Evolutionary conservation across 2,888 invertebrate genomes (phyloP), one percentile per base, ranked within the genome.

Genomic region (Acleris literana): DNA sequence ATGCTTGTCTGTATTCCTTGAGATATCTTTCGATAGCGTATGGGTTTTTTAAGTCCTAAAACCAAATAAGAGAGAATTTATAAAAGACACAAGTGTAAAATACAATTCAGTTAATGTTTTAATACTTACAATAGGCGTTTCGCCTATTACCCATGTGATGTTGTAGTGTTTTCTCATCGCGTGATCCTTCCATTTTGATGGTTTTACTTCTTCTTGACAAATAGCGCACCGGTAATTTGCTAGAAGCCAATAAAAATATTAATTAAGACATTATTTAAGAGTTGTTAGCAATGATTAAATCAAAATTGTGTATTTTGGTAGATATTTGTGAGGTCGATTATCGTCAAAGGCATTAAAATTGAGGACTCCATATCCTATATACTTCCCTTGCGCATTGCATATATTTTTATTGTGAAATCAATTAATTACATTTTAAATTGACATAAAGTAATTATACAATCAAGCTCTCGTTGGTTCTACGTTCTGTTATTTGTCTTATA

Each of bases 1-100:
- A 78, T 44, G 80, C 85, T 65, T 90, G 88, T 64, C 88, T 82
- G 48, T 92, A 90, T 63, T 81, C 84, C 61, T 81, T 79, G 25
- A 95, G 80, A 68, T 91, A 82, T 68, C 76, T 86, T 63, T 90
- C 85, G 0, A 94, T 87, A 0, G 88, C 76, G 59, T 90, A 84
- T 18, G 87, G 79, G 73, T 94, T 88, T 65, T 85, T 88, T 39
- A 93, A 75, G 77, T 95, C 93, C 94, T 95, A 73, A n/a, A 87
- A 86, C 43, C 65, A 49, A 63, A 63, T 56, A 33, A 29, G 16
- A 52, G 49, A 56, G 54, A 63, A 7, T 46, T 46, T 17, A 17
- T 3, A 7, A 18, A 11, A 17, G 13, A 1, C 18, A 46, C 25
- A 39, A 67, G 56, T 65, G 39, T 48, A 46, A 16, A 18, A 61